Base-by-base conservation (phyloP, 1,140 invertebrate species). In the Stratiolaelaps scimitus region DNA sequence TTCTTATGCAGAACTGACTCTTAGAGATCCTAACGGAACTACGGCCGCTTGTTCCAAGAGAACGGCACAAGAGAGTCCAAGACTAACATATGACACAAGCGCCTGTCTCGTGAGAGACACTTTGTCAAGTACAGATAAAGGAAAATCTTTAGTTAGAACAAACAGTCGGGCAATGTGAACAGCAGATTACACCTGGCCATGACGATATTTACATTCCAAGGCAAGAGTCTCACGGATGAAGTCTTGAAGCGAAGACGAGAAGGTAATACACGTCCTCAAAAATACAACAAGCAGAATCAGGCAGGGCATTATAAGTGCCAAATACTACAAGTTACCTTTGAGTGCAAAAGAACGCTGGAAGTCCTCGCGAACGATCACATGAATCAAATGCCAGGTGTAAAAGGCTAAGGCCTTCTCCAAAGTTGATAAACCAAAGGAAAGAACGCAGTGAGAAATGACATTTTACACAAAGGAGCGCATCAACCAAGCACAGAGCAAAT, bases 11-110 rank as follows among this genome's bases (percentile, higher is more conserved):
- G n/a, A n/a, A n/a, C n/a, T n/a, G n/a, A 45, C 44, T 45, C 44
- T 45, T 45, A 45, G 44, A 45, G n/a, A 13, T 45, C n/a, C 44
- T 13, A 45, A 45, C 13, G 44, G 13, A n/a, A 13, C 15, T 28
- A 5, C 4, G 47, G 15, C 47, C 19, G 28, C 28, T 48, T 48
- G 47, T 48, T 48, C 47, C 20, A 48, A 48, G 47, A 48, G 47
- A 19, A 48, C 47, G 28, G 47, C 47, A 28, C 20, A 19, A 28
- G 4, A 48, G 20, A 60, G 17, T 60, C 17, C 53, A 15, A 2
- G 13, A 60, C 53, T 26, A 15, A n/a, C 13, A 26, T 6, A 60
- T 15, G 23, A 60, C 17, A 26, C 53, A 60, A 26, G 17, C n/a
- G 17, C 26, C 23, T 10, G 53, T 28, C 28, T 48, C 28, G 47